Evolutionary conservation across 2,797 vertebrate species (phyloP).

Genomic region (Leptodactylus fallax): DNA sequence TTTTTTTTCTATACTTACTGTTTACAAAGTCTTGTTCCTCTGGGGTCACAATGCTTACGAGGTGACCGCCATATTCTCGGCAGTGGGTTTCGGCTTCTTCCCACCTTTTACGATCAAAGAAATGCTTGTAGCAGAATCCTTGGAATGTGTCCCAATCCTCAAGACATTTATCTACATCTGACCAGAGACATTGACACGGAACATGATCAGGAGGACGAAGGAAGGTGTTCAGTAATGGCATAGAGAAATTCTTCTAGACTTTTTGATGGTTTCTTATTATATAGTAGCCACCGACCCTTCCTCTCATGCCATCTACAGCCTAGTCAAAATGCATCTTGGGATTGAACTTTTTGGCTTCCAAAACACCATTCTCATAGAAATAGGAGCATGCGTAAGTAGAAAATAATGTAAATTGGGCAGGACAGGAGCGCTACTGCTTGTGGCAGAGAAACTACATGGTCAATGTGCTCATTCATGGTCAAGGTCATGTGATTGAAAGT

Average conservation of each 20-base stretch:
- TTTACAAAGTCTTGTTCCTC: slow-evolving; percentile 94
- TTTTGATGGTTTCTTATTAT: not conserved
- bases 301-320: not conserved
- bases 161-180: slow-evolving; percentile 84
- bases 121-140: slow-evolving; percentile 90
- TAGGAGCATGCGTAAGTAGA: not conserved
- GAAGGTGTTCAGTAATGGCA: not conserved
- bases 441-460: not conserved
- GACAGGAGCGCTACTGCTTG: too few relatives aligned
- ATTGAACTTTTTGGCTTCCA: not conserved
- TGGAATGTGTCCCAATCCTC: slow-evolving; percentile 91
- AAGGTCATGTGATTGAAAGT: not conserved
- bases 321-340: not conserved
- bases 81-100: slow-evolving; percentile 91
- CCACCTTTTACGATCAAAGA: slow-evolving; percentile 87
- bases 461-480: not conserved
- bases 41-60: slow-evolving; percentile 87
- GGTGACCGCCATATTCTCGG: slow-evolving; percentile 82
- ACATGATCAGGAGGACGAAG: not conserved
- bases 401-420: not conserved
- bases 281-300: not conserved
- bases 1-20: slow-evolving; percentile 73
- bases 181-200: slow-evolving; percentile 50
- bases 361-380: not conserved
- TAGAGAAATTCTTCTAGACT: not conserved